Base-by-base conservation (phyloP, 1,140 invertebrate genomes). In the Procambarus virginalis region DNA sequence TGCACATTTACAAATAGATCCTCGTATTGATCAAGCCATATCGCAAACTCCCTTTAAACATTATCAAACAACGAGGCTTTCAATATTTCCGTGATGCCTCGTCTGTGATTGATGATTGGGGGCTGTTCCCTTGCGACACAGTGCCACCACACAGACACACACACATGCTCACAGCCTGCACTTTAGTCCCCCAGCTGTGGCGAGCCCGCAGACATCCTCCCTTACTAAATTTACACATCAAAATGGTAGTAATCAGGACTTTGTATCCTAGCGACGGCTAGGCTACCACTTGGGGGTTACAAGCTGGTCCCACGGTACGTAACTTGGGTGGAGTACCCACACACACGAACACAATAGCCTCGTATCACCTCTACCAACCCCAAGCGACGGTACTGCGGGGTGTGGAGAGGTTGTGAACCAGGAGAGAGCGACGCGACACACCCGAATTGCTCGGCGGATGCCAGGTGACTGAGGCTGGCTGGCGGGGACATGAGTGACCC, bases 1-100 rank as follows among this genome's bases (percentile, higher is more conserved):
- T 1, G 34, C 68, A 73, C 68, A 22, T 73, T 22, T 73, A 73
- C 22, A 73, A 14, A 73, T 73, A 80, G 48, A 80, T 14, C 78
- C 49, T 80, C 10, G 55, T 80, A 80, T 80, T 80, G 78, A 80
- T 80, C 78, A 80, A n/a, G 49, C 78, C 78, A 80, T 80, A 80
- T 80, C 78, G 78, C 78, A 80, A 80, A 55, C 78, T 80, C 78
- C 78, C 78, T 80, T 80, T 80, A 80, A 80, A 49, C 78, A 80
- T 80, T 12, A 80, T 22, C 49, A 80, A 51, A 73, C 10, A 49
- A 12, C 20, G 78, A 51, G 17, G 9, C 46, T 51, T 73, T 73
- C n/a, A 73, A 73, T 34, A 73, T 73, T 73, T 73, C 68, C 22
- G 68, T 34, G n/a, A 22, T 73, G 68, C n/a, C 4, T 34, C 4